Conservation (phyloP, 2,888 invertebrate genomes). For the Dicyrtomina minuta region DNA sequence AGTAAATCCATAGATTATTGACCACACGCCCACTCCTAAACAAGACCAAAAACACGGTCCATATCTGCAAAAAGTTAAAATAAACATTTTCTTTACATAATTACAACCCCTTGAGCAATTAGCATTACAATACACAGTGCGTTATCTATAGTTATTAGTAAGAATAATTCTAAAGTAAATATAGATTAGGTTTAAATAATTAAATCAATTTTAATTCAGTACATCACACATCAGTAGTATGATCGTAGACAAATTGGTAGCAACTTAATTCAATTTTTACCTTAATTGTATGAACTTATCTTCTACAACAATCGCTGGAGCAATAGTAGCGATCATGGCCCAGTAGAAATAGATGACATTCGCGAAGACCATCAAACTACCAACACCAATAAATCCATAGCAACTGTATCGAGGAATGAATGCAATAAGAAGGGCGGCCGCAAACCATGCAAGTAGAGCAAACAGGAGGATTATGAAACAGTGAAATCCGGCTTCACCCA, state of each 20-base stretch:
- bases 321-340: slow-evolving; percentile 40
- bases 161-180: not conserved
- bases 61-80: slow-evolving; percentile 39
- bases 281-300: slow-evolving; percentile 46
- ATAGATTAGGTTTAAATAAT: not conserved
- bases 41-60: slow-evolving; percentile 51
- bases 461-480: slow-evolving; percentile 43
- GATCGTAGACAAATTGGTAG: not conserved
- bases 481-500: slow-evolving; percentile 52
- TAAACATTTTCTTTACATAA: too few species aligned
- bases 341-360: slow-evolving; percentile 50
- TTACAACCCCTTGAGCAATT: too few species aligned
- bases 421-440: slow-evolving; percentile 43
- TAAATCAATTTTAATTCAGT: not conserved
- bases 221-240: not conserved
- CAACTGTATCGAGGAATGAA: slow-evolving; percentile 50
- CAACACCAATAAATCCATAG: slow-evolving; percentile 48
- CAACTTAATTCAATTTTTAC: slow-evolving; percentile 28
- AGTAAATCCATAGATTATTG: slow-evolving; percentile 47
- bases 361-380: slow-evolving; percentile 44
- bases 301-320: slow-evolving; percentile 49
- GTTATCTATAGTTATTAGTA: not conserved
- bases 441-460: slow-evolving; percentile 47
- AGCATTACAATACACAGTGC: not conserved
- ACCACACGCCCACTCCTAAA: slow-evolving; percentile 47